These are phyloP conservation scores for Trileptium ribeirensis DNA, from an alignment of 2,888 invertebrate genomes.

Conservation along the genomic window DNA sequence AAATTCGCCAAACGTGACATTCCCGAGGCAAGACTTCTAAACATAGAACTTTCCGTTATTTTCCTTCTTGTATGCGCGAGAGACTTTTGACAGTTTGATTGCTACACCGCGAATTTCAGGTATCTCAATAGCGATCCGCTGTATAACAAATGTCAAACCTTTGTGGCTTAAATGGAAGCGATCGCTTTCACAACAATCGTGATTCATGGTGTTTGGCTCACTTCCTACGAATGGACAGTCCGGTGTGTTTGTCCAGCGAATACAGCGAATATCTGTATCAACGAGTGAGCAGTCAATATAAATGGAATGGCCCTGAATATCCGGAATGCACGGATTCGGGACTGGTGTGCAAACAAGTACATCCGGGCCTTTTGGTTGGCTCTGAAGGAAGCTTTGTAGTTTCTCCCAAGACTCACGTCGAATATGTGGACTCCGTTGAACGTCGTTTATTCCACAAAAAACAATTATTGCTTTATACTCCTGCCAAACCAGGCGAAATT, in stretches of 20 bases:
- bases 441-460: background rate
- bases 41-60: no score
- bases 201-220: background rate
- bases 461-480: background rate
- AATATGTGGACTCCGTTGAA: background rate
- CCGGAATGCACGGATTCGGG: background rate
- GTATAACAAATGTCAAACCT: background rate
- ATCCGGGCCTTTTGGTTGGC: background rate
- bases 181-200: background rate
- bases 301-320: background rate
- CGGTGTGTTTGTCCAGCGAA: background rate
- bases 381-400: background rate
- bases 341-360: background rate
- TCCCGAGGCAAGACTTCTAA: no score
- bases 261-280: background rate
- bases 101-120: background rate
- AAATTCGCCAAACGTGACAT: no score
- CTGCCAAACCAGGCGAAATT: background rate
- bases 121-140: background rate
- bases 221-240: background rate
- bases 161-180: background rate
- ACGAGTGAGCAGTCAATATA: background rate
- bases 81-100: background rate
- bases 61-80: no score
- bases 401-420: background rate